These are phyloP conservation scores for Hemicordylus capensis DNA, from an alignment of 2,113 vertebrate species.

Conservation along the genomic window DNA sequence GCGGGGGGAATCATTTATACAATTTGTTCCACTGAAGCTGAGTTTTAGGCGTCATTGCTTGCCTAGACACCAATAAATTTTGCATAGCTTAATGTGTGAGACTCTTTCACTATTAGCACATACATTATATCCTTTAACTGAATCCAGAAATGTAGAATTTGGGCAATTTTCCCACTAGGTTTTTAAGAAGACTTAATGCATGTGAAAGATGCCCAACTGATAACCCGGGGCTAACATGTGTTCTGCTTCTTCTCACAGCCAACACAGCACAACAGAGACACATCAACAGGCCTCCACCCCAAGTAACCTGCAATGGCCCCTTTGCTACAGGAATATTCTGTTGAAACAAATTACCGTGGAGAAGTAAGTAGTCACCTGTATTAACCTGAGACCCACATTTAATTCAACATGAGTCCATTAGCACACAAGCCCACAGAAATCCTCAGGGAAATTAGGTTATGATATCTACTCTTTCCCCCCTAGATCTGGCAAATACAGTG, in stretches of 20 bases:
- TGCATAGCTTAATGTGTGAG: rapidly evolving
- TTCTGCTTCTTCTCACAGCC: background rate
- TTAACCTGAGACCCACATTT: background rate
- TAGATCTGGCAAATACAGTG: no score
- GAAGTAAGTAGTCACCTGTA: background rate
- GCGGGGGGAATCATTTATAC: background rate
- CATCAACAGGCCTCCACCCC: background rate
- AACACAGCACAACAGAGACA: background rate
- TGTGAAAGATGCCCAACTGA: constrained; percentile 11
- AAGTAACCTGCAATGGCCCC: background rate
- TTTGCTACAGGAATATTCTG: background rate
- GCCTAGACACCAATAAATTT: background rate
- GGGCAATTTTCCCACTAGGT: background rate
- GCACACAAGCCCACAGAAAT: rapidly evolving
- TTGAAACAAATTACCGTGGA: constrained; percentile 2
- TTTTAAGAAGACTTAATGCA: background rate
- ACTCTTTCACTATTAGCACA: background rate
- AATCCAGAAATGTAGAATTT: background rate
- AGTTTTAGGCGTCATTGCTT: background rate
- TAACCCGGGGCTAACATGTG: background rate
- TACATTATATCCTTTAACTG: background rate
- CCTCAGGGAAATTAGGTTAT: background rate
- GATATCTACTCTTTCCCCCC: background rate
- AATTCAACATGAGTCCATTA: background rate
- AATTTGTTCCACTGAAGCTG: background rate